Conservation (phyloP, 2,113 vertebrate species). For the Cavia porcellus region DNA sequence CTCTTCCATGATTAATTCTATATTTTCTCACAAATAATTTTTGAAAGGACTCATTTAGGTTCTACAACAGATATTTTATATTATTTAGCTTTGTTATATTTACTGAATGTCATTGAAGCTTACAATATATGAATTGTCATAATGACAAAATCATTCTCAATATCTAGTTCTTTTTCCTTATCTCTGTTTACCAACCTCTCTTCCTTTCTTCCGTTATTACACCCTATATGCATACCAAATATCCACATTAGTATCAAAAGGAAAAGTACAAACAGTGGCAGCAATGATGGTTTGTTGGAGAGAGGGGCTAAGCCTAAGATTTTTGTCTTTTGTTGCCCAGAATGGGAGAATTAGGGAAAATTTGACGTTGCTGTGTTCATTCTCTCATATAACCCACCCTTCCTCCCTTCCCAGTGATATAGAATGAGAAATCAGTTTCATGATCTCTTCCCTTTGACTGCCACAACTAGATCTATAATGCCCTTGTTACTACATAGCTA, state of each 20-base stretch:
- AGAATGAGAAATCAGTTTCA: neutral
- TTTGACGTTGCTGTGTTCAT: neutral
- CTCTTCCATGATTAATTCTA: slow-evolving; percentile 46
- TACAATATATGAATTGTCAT: slow-evolving; percentile 49
- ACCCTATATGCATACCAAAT: neutral
- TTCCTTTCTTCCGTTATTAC: neutral
- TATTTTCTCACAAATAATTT: slow-evolving; percentile 52
- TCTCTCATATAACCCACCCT: neutral
- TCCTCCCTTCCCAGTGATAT: neutral
- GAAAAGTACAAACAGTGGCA: neutral
- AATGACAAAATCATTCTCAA: slow-evolving; percentile 43
- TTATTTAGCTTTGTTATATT: slow-evolving; percentile 47
- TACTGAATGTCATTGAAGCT: slow-evolving; percentile 39
- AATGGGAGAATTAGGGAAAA: neutral
- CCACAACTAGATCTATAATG: neutral
- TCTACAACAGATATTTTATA: slow-evolving; percentile 28
- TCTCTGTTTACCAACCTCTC: slow-evolving; percentile 49
- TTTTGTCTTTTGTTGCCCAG: neutral
- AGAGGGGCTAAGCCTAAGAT: neutral
- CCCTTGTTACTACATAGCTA: slow-evolving; percentile 1
- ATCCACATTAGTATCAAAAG: neutral
- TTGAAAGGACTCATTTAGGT: slow-evolving; percentile 34
- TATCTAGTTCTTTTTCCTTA: slow-evolving; percentile 46
- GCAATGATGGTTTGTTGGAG: neutral
- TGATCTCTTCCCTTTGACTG: neutral